Percentiles rank a stretch among this genome's conserved stretches.
Conservation (phyloP, 2,888 invertebrate species). For the Alloscopus bannaensis region DNA sequence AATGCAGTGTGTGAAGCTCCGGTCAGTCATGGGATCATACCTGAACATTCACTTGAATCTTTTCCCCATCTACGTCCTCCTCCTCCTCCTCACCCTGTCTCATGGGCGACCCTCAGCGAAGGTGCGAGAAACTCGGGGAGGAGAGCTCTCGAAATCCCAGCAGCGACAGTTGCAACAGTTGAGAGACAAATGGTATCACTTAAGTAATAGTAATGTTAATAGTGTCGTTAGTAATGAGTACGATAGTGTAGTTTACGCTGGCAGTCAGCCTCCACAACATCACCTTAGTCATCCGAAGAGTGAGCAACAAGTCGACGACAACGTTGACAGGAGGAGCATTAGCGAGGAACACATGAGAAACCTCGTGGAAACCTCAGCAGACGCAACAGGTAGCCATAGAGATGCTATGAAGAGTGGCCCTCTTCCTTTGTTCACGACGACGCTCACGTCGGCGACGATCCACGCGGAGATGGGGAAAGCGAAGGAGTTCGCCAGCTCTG, state of each 20-base stretch:
- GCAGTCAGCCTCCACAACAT: conserved; percentile 41
- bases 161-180: conserved; percentile 51
- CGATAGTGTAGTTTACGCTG: conserved; percentile 55
- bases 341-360: conserved; percentile 8
- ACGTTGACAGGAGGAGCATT: conserved; percentile 12
- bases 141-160: conserved; percentile 33
- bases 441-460: background rate
- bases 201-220: conserved; percentile 51
- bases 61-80: conserved; percentile 68
- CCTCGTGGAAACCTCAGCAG: conserved; percentile 32
- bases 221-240: conserved; percentile 59
- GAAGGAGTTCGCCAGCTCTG: conserved; percentile 1
- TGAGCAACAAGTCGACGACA: conserved; percentile 56
- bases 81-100: conserved; percentile 68
- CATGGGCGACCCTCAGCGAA: conserved; percentile 69
- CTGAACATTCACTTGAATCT: conserved; percentile 68
- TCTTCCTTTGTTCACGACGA: background rate
- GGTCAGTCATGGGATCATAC: conserved; percentile 67
- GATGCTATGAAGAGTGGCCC: conserved; percentile 34
- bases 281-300: conserved; percentile 52
- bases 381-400: conserved; percentile 57
- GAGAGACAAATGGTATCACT: conserved; percentile 58
- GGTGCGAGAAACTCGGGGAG: conserved; percentile 57
- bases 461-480: conserved; percentile 13
- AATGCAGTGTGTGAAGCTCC: conserved; percentile 66